Conservation (phyloP, 2,888 invertebrate genomes). For the Cheilosia vulpina region DNA sequence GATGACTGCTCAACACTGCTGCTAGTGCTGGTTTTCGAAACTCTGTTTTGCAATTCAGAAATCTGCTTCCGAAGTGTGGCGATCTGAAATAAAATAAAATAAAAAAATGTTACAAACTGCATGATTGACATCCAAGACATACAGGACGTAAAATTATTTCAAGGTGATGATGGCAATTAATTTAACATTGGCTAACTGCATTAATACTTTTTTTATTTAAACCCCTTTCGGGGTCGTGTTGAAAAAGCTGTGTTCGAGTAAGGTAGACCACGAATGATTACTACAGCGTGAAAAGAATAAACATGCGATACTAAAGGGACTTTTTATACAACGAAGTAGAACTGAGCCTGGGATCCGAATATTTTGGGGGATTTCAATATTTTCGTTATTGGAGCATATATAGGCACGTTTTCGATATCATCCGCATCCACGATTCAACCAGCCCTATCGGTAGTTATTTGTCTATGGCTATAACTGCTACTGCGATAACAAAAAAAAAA, state of each 20-base stretch:
- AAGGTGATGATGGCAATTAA: conserved; percentile 37
- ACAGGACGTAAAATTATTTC: conserved; percentile 37
- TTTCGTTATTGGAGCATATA: too few relatives aligned
- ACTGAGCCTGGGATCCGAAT: too few relatives aligned
- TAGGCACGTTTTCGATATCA: too few relatives aligned
- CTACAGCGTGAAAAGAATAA: too few relatives aligned
- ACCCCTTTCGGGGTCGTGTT: not conserved
- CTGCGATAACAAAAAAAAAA: too few relatives aligned
- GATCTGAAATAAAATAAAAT: conserved; percentile 80
- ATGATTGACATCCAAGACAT: conserved; percentile 19
- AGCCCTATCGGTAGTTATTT: too few relatives aligned
- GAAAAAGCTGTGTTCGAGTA: not conserved
- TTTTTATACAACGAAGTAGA: too few relatives aligned
- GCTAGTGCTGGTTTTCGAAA: conserved; percentile 77
- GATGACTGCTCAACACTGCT: conserved; percentile 77
- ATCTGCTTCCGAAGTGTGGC: conserved; percentile 82
- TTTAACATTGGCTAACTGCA: not conserved
- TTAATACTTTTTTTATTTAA: conserved; percentile 18
- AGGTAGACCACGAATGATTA: too few relatives aligned
- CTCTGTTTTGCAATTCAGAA: conserved; percentile 79
- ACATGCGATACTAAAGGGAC: too few relatives aligned
- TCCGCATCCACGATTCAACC: too few relatives aligned
- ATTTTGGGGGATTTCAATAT: too few relatives aligned
- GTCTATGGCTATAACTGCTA: too few relatives aligned
- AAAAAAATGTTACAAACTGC: conserved; percentile 15